These are phyloP conservation scores for Capra hircus DNA, from an alignment of 2,113 vertebrate genomes.

Conservation along the genomic window DNA sequence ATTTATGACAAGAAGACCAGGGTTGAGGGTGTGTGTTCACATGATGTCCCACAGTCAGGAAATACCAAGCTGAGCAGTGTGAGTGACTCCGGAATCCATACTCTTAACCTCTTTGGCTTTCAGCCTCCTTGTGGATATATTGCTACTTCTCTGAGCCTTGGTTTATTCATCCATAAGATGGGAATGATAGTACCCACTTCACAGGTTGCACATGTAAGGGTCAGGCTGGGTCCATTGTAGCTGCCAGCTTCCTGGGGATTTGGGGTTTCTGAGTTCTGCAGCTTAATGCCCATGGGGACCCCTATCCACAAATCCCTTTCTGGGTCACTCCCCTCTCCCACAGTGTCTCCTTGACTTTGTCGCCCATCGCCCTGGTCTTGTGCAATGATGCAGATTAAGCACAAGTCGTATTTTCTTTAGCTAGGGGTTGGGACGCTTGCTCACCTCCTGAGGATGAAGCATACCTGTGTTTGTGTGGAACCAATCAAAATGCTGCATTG, in stretches of 20 bases:
- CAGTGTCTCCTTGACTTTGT: no score
- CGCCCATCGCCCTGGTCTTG: background rate
- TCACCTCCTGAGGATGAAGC: background rate
- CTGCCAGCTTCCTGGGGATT: background rate
- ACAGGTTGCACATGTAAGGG: background rate
- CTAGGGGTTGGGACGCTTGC: background rate
- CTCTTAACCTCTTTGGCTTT: background rate
- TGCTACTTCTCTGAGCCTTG: background rate
- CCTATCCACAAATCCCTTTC: background rate
- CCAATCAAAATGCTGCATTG: background rate
- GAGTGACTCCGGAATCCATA: accelerated
- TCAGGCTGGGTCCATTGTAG: background rate
- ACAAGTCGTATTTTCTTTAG: background rate
- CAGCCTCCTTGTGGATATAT: background rate
- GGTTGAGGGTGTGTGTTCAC: background rate
- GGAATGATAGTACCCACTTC: background rate
- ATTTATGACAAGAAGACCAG: background rate
- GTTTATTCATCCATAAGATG: background rate
- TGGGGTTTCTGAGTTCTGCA: background rate
- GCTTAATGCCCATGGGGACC: background rate
- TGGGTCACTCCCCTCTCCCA: accelerated
- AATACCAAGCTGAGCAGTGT: background rate
- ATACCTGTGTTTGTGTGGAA: background rate
- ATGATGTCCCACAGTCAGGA: background rate
- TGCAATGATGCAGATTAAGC: no score